These are phyloP conservation scores for Gibbula magus DNA, from an alignment of 2,888 invertebrate species.

Conservation along the genomic window DNA sequence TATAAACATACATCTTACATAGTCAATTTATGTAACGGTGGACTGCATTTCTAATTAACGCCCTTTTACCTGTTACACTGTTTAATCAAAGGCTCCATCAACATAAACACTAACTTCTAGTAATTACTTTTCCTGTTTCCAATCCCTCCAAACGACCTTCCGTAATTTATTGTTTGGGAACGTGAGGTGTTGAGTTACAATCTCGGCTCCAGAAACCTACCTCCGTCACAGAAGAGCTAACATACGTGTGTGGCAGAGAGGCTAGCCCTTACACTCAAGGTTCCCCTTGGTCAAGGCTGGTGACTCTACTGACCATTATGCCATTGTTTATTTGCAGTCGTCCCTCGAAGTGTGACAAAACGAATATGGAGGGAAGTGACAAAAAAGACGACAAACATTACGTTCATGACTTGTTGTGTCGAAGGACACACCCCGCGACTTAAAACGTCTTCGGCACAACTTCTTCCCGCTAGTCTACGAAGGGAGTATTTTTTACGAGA, in stretches of 20 bases:
- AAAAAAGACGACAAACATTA: not conserved
- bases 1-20: too few species aligned
- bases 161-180: too few species aligned
- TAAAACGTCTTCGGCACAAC: not conserved
- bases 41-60: too few species aligned
- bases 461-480: not conserved
- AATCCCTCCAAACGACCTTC: too few species aligned
- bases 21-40: too few species aligned
- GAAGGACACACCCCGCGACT: not conserved
- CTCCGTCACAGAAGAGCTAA: not conserved
- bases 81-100: too few species aligned
- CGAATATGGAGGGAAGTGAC: not conserved
- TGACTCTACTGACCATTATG: not conserved
- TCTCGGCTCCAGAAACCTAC: not conserved
- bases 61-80: too few species aligned
- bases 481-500: too few species aligned
- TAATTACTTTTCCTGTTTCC: too few species aligned
- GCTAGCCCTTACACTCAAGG: not conserved
- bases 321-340: not conserved
- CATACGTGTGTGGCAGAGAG: not conserved
- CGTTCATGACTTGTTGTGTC: conserved; percentile 6
- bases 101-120: too few species aligned
- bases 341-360: conserved; percentile 6
- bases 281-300: not conserved
- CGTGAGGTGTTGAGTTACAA: too few species aligned